Conservation (phyloP, 2,888 invertebrate species). For the Cremastinae sp. region DNA sequence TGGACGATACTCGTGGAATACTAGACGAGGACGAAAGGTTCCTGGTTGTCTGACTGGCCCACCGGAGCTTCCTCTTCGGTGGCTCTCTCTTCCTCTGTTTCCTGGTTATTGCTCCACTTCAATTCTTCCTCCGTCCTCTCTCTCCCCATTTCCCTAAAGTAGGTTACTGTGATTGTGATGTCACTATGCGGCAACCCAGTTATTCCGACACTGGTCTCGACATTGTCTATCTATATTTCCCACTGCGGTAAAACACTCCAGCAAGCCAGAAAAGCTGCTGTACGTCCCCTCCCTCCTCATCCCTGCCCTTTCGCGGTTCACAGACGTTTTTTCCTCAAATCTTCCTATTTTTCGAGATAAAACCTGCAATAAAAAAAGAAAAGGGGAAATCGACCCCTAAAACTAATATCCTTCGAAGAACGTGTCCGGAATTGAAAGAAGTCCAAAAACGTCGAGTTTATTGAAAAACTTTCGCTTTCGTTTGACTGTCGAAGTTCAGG, state of each 20-base stretch:
- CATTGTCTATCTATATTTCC: slow-evolving; percentile 65
- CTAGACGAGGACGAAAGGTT: slow-evolving; percentile 55
- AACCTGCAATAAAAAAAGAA: no score
- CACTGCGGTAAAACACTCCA: slow-evolving; percentile 73
- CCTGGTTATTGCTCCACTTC: slow-evolving; percentile 11
- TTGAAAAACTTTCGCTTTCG: no score
- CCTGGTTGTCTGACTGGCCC: slow-evolving; percentile 46
- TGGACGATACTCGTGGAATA: slow-evolving; percentile 58
- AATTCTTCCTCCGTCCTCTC: slow-evolving; percentile 7
- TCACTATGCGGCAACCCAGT: slow-evolving; percentile 79
- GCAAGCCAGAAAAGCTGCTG: slow-evolving; percentile 37
- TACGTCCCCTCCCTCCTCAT: slow-evolving; percentile 13
- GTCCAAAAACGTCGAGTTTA: no score
- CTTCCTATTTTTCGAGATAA: not conserved
- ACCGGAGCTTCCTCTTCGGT: slow-evolving; percentile 42
- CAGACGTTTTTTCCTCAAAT: not conserved
- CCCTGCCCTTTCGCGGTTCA: not conserved
- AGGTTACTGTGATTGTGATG: slow-evolving; percentile 76
- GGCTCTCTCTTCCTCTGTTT: slow-evolving; percentile 21
- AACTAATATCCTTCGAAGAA: no score
- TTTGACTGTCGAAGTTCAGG: no score
- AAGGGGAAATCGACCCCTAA: no score
- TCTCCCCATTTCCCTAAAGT: slow-evolving; percentile 59
- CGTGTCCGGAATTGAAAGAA: no score
- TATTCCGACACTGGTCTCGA: slow-evolving; percentile 62